Base-by-base conservation (phyloP, 2,113 vertebrate species). In the Oncorhynchus mykiss region DNA sequence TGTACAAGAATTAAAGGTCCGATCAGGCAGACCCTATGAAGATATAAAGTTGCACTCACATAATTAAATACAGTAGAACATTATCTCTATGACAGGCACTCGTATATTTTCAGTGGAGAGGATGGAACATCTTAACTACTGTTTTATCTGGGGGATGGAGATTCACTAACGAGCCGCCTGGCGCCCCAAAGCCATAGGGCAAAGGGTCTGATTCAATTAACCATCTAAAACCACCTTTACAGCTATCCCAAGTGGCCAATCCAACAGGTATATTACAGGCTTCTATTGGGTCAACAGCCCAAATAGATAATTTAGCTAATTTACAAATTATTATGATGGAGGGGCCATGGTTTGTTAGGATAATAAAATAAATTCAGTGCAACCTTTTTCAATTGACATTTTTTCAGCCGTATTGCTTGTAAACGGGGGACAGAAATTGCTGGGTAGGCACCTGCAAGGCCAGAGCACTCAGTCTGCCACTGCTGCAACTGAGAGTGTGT, bases 161-260 rank as follows among this genome's bases (percentile, higher is more conserved):
- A 6, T 6, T 18, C 48, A 29, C 51, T 75, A 69, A 69, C 49
- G 51, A 75, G 74, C 67, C 54, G 48, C 74, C 29, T 54, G 59
- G 73, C 65, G 27, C 73, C 65, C 16, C 20, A 16, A 45, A 59
- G 74, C 66, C 25, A 39, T 24, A 54, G 29, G 74, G 65, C 66
- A 27, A 48, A 29, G n/a, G 13, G 14, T 59, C 48, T 59, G 49
- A 75, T 75, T 75, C 74, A 75, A 75, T 69, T 75, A 59, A 6
- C 12, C 27, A 16, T 34, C 49, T n/a, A 65, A 11, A 57, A 39
- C 73, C 64, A 67, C 5, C 45, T 27, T 25, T 14, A 25, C 34
- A n/a, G 5, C 18, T 5, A 49, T 70, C 68, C 45, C 45, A 7
- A n/a, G 68, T 22, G 68, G 6, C 68, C 45, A 45, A 45, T 45